Evolutionary conservation across 2,797 vertebrate genomes (phyloP), one percentile per base, ranked within the genome.

Genomic region (Hypotaenidia philippensis): DNA sequence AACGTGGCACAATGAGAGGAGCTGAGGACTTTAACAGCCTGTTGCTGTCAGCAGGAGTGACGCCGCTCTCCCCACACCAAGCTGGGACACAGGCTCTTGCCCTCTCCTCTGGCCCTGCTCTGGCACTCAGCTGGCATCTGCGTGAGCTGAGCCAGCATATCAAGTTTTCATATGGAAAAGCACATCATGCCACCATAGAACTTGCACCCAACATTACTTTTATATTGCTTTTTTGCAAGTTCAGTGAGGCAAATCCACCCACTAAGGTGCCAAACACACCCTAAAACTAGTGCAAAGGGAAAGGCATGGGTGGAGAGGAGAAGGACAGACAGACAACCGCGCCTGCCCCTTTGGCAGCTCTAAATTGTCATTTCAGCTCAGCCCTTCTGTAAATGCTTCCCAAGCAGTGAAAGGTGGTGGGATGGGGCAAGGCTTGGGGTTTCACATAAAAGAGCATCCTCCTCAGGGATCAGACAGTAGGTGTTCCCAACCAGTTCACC

Each of bases 1-100:
- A 81, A 79, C 0, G 0, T 2, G 45, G 14, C 23, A n/a, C 0
- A 21, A 11, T 5, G 40, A 50, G 45, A 36, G n/a, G 27, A 71
- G 49, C 21, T 0, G 19, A 87, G 52, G 59, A 23, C 61, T 52
- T 21, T 3, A 40, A 9, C 36, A 52, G 36, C 34, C 16, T 1
- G 10, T n/a, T 38, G 64, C 63, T 80, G 83, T 31, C 55, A 15
- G 65, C 53, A 65, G 45, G 8, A 93, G 71, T 5, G 6, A 26
- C 1, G 4, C 60, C 66, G 53, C 53, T 68, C 31, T 75, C 18
- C 56, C 27, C 31, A 66, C 49, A 29, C 17, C 1, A 0, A 4
- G 44, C 0, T 12, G 72, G 76, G 57, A 52, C 12, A 23, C 0
- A 7, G 0, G 1, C 4, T 53, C n/a, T 32, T 27, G 27, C 15